Conservation (phyloP, 2,797 vertebrate species). For the Platalea minor region DNA sequence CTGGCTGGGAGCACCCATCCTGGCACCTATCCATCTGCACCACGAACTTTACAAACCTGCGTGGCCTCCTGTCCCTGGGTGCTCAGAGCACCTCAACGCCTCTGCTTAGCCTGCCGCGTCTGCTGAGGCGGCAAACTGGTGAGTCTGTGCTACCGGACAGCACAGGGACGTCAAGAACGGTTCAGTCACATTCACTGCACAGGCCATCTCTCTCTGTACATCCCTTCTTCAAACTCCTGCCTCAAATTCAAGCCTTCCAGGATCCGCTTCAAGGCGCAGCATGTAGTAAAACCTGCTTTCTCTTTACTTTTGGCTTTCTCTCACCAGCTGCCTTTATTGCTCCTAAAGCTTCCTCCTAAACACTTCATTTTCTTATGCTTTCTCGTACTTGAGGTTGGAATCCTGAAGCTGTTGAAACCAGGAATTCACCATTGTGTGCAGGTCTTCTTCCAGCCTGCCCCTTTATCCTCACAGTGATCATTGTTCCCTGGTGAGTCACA, state of each 20-base stretch:
- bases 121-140: neutral
- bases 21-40: neutral
- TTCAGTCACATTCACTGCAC: neutral
- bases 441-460: conserved; percentile 43
- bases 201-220: neutral
- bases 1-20: neutral
- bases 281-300: neutral
- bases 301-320: neutral
- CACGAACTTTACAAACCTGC: neutral
- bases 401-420: neutral
- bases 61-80: accelerated
- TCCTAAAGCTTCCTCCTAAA: conserved; percentile 27
- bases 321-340: conserved; percentile 4
- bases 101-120: neutral
- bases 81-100: neutral
- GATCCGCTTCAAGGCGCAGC: neutral
- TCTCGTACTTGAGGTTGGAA: conserved; percentile 21
- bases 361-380: neutral
- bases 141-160: neutral
- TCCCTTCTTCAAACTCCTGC: neutral
- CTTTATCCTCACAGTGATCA: conserved; percentile 40
- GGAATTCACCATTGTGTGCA: conserved; percentile 29
- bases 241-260: neutral
- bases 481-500: conserved; percentile 48
- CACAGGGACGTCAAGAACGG: neutral